phyloP scores from a whole-genome alignment of 2,797 vertebrate genomes.

The Esox masquinongy region DNA sequence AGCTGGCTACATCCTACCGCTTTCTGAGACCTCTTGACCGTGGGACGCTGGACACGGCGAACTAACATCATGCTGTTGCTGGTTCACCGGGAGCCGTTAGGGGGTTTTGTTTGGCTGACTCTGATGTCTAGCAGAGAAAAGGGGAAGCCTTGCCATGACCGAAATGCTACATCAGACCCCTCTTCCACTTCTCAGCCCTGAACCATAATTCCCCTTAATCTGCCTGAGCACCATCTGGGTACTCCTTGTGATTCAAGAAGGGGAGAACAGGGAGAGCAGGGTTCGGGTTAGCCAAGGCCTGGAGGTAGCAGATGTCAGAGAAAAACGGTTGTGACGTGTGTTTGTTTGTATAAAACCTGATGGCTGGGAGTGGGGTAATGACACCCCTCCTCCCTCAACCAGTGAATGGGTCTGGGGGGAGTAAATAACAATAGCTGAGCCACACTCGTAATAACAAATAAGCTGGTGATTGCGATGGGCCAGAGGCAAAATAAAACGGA shows the following conservation, averaged over 20 bases:
- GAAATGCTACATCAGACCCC: neutral
- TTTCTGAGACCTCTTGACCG: conserved; percentile 4
- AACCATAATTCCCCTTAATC: conserved; percentile 53
- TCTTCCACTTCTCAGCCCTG: neutral
- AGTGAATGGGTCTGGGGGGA: neutral
- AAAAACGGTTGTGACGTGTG: conserved; percentile 13
- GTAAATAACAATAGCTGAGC: conserved; percentile 16
- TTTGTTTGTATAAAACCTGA: conserved; percentile 17
- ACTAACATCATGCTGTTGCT: neutral
- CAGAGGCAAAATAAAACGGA: conserved; percentile 32
- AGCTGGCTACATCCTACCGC: neutral
- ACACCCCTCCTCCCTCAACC: neutral
- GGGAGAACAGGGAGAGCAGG: neutral
- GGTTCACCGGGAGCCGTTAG: neutral
- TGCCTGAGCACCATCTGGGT: conserved; percentile 44
- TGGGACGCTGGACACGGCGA: neutral
- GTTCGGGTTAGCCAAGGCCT: conserved; percentile 4
- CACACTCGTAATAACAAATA: conserved; percentile 5
- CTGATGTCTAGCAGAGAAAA: neutral
- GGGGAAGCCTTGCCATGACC: neutral
- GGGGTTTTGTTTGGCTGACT: neutral
- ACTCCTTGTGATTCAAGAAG: conserved; percentile 26
- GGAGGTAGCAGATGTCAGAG: conserved; percentile 48
- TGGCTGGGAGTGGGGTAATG: neutral
- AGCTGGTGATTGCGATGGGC: conserved; percentile 43